Evolutionary conservation across 2,113 vertebrate species (phyloP).

Genomic region (Typhlomys cinereus): DNA sequence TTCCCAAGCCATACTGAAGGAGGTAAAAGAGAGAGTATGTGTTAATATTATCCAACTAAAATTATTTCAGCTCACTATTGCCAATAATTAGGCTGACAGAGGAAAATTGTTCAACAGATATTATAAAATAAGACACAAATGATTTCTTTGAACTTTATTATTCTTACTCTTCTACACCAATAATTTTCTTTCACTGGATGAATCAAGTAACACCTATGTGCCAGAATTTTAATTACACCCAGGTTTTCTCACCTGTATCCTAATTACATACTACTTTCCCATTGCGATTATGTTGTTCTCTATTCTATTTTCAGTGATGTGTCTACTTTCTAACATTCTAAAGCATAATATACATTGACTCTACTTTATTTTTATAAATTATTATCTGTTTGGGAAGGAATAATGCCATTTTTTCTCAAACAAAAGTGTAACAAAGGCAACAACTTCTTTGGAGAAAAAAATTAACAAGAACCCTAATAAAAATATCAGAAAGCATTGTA

Average conservation of each 20-base stretch:
- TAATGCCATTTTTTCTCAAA: not conserved
- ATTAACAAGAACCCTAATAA: not conserved
- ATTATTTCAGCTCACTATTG: not conserved
- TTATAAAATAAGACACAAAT: not conserved
- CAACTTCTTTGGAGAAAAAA: not conserved
- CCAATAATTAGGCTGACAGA: not conserved
- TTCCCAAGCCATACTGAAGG: constrained; percentile 91
- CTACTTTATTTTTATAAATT: constrained; percentile 2
- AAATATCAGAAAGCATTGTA: not conserved
- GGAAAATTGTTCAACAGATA: not conserved
- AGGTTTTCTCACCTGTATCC: not conserved
- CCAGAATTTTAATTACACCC: not conserved
- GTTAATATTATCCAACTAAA: constrained; percentile 1
- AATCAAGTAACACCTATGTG: not conserved
- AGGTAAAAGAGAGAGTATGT: constrained; percentile 23
- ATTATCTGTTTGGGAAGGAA: constrained; percentile 1
- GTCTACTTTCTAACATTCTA: not conserved
- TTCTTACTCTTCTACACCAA: not conserved
- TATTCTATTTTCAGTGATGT: constrained; percentile 33
- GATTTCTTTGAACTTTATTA: not conserved
- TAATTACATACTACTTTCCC: not conserved
- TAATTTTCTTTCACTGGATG: constrained; percentile 2
- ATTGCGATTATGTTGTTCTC: not conserved
- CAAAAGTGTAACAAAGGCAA: not conserved
- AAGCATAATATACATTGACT: not conserved